Evolutionary conservation across 2,113 vertebrate species (phyloP).

Genomic region (Naja naja): DNA sequence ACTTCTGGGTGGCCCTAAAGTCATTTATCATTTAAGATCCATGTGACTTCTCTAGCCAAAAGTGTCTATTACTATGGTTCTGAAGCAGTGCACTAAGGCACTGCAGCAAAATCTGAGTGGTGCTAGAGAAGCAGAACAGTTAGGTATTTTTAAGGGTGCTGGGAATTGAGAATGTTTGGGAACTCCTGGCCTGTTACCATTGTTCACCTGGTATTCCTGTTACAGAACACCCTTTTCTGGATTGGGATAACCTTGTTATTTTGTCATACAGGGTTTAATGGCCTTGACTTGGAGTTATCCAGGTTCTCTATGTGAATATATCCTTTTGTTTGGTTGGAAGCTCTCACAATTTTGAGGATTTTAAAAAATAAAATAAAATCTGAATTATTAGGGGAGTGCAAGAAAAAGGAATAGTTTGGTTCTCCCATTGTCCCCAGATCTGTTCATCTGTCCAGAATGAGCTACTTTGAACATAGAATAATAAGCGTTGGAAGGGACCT

Average conservation of each 20-base stretch:
- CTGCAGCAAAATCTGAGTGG: background rate
- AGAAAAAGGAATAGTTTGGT: background rate
- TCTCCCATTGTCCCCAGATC: background rate
- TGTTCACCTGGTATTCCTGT: background rate
- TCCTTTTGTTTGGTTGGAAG: background rate
- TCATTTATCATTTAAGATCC: background rate
- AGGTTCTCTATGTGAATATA: background rate
- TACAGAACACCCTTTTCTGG: background rate
- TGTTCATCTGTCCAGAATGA: background rate
- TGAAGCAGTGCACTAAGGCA: background rate
- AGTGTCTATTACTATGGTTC: background rate
- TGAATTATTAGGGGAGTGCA: background rate
- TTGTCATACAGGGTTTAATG: background rate
- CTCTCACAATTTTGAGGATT: background rate
- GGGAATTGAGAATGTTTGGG: background rate
- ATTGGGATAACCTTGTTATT: background rate
- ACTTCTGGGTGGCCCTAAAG: background rate
- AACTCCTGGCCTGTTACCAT: background rate
- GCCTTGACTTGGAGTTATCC: background rate
- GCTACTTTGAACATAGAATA: background rate
- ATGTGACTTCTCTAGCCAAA: background rate
- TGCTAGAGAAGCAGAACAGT: background rate
- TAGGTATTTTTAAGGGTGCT: background rate
- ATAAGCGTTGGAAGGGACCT: too few species aligned
- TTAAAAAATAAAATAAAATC: background rate